Conservation (phyloP, 2,113 vertebrate genomes). For the Prochilodus magdalenae region DNA sequence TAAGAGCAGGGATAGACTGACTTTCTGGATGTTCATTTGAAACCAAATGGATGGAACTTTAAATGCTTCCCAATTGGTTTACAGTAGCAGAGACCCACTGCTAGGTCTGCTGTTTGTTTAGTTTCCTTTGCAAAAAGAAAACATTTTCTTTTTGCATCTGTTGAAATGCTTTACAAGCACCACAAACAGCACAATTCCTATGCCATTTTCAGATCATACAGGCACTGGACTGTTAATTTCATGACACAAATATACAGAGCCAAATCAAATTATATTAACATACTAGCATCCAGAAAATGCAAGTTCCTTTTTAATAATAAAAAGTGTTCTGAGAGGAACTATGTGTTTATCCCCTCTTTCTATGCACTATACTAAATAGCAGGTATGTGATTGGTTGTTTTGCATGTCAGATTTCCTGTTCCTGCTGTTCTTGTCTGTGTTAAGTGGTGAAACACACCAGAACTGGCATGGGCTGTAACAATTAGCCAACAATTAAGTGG, state of each 20-base stretch:
- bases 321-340: too few relatives aligned
- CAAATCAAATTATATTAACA: not conserved
- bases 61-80: conserved; percentile 56
- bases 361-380: too few relatives aligned
- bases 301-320: too few relatives aligned
- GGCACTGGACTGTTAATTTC: not conserved
- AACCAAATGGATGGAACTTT: conserved; percentile 69
- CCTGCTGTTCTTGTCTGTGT: too few relatives aligned
- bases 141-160: conserved; percentile 16
- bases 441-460: too few relatives aligned
- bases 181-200: not conserved
- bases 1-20: conserved; percentile 70
- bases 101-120: conserved; percentile 37
- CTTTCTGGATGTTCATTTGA: conserved; percentile 74
- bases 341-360: too few relatives aligned
- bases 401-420: too few relatives aligned
- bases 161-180: not conserved
- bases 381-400: too few relatives aligned
- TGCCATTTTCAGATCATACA: not conserved
- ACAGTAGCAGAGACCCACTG: conserved; percentile 42
- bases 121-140: not conserved
- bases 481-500: too few relatives aligned
- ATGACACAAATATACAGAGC: not conserved
- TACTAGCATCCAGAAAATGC: too few relatives aligned
- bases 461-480: too few relatives aligned